Conservation (phyloP, 2,888 invertebrate species). For the Meteorus cinctellus region DNA sequence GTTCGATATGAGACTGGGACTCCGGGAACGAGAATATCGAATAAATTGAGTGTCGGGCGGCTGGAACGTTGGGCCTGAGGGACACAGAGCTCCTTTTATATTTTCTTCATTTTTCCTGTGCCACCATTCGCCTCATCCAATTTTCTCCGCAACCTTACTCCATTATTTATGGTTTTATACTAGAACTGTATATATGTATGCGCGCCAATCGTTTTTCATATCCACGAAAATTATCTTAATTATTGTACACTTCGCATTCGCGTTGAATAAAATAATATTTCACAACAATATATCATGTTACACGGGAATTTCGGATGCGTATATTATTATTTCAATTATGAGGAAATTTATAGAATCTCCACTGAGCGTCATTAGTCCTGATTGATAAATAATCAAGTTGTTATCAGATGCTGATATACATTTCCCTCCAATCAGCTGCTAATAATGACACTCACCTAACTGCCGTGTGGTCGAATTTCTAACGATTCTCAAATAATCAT, state of each 20-base stretch:
- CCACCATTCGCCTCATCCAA: conserved; percentile 34
- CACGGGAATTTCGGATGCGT: not conserved
- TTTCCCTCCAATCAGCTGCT: too few species aligned
- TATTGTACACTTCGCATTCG: not conserved
- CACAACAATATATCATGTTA: not conserved
- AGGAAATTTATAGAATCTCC: not conserved
- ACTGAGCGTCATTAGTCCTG: too few species aligned
- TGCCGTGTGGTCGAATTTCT: too few species aligned
- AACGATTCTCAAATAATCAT: too few species aligned
- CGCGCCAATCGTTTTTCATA: conserved; percentile 3
- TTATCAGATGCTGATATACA: too few species aligned
- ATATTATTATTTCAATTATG: not conserved
- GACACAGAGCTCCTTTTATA: conserved; percentile 17
- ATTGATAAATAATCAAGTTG: too few species aligned
- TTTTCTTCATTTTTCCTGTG: conserved; percentile 34
- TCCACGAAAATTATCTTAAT: conserved; percentile 23
- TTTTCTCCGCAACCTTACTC: conserved; percentile 32
- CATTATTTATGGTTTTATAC: conserved; percentile 33
- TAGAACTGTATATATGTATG: not conserved
- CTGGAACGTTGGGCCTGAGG: conserved; percentile 34
- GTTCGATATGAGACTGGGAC: conserved; percentile 44
- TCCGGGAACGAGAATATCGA: conserved; percentile 53
- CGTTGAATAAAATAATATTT: conserved; percentile 13
- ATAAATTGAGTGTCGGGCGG: conserved; percentile 50
- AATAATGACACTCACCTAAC: too few species aligned